Evolutionary conservation across 2,888 invertebrate genomes (phyloP).

Genomic region (Hetaerina titia): DNA sequence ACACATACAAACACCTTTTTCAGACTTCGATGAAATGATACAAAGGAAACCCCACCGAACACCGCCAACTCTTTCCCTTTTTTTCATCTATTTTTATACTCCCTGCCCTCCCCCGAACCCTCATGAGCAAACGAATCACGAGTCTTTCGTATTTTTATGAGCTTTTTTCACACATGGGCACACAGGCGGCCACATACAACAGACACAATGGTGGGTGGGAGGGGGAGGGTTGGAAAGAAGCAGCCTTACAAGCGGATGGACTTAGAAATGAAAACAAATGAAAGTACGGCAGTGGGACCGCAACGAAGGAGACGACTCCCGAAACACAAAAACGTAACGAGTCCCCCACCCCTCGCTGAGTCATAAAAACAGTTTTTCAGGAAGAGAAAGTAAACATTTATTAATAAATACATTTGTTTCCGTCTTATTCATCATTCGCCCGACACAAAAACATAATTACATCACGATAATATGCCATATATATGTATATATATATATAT

Average conservation of each 20-base stretch:
- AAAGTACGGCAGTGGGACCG: not conserved
- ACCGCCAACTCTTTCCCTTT: not conserved
- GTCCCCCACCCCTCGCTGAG: not conserved
- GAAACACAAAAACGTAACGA: not conserved
- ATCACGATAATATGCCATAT: no score
- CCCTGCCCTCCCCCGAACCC: not conserved
- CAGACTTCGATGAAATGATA: no score
- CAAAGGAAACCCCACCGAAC: not conserved
- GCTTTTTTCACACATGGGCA: not conserved
- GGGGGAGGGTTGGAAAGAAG: not conserved
- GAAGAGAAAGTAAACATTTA: no score
- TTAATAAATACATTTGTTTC: no score
- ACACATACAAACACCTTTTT: not conserved
- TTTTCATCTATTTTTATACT: not conserved
- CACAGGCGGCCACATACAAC: not conserved
- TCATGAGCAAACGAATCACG: constrained; percentile 32
- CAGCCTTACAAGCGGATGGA: not conserved
- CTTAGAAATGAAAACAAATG: not conserved
- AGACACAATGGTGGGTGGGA: not conserved
- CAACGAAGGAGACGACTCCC: not conserved
- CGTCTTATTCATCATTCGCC: no score
- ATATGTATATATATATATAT: no score
- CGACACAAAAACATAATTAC: no score
- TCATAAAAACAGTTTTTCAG: not conserved
- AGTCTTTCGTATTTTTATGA: not conserved